Evolutionary conservation across 2,797 vertebrate species (phyloP), one percentile per base, ranked within the genome.

Genomic region (Fistularia tabacaria): DNA sequence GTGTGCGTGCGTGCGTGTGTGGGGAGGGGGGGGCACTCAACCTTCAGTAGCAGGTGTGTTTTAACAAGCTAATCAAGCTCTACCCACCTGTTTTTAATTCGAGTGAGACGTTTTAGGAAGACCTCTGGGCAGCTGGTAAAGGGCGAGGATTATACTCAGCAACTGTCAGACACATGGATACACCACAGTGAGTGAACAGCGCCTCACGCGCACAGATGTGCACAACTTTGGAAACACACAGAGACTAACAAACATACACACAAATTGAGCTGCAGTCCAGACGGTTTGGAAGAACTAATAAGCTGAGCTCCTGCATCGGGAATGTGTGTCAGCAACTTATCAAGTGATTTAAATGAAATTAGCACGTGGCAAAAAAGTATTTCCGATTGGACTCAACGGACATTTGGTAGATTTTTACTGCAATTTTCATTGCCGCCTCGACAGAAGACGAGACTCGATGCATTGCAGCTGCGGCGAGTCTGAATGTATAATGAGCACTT

Each of bases 11-110:
- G 38, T 58, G 45, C 8, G 25, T 25, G 25, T 25, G 25, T 25
- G 25, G 25, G 5, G 25, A n/a, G 25, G 25, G 25, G 25, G 25
- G 2, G 56, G 36, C 10, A 46, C 46, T 72, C 6, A 1, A 45
- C 60, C 69, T 71, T 76, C 64, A 54, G 74, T 59, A 76, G 77
- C 80, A 86, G 82, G 81, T 86, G 82, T 78, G 66, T 79, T 83
- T 84, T 80, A 84, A 85, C 78, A 85, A 80, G 79, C 79, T 83
- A 78, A 88, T 88, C 77, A 85, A 85, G 85, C 67, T 66, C 71
- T 69, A 77, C 81, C 78, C 82, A 87, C 78, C 81, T 88, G 82
- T 78, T 89, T 84, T 81, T 81, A 74, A 86, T 87, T 77, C 51
- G 64, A 71, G 66, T 39, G 66, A 83, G 82, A 80, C 66, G 15